These are phyloP conservation scores for Urosaurus nigricauda DNA, from an alignment of 2,797 vertebrate genomes.

Conservation along the genomic window DNA sequence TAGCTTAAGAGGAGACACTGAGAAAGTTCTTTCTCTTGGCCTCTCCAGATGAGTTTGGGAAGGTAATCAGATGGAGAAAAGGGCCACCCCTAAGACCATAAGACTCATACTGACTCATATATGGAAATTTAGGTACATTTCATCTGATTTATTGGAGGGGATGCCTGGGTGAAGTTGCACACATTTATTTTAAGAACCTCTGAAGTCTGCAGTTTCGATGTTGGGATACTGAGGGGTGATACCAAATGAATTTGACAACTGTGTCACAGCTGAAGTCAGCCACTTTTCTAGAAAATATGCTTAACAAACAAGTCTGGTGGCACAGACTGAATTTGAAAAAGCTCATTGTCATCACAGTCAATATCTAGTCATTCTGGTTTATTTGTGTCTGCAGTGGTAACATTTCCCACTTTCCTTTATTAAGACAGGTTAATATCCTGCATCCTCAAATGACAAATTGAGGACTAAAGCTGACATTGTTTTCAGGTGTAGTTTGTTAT, in stretches of 20 bases:
- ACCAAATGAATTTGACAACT: neutral
- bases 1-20: too few species aligned
- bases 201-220: neutral
- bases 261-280: constrained; percentile 10
- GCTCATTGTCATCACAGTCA: neutral
- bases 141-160: neutral
- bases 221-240: neutral
- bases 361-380: neutral
- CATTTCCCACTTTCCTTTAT: constrained; percentile 44
- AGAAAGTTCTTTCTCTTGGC: too few species aligned
- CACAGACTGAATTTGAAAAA: neutral
- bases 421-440: constrained; percentile 32
- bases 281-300: constrained; percentile 27
- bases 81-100: too few species aligned
- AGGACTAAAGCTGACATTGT: constrained; percentile 17
- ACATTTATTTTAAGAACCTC: neutral
- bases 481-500: neutral
- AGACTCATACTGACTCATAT: neutral
- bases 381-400: neutral
- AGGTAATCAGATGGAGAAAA: too few species aligned
- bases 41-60: too few species aligned
- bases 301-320: neutral
- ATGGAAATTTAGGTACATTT: neutral
- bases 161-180: neutral
- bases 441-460: constrained; percentile 30